Base-by-base conservation (phyloP, 1,140 invertebrate species). In the Saccostrea echinata region DNA sequence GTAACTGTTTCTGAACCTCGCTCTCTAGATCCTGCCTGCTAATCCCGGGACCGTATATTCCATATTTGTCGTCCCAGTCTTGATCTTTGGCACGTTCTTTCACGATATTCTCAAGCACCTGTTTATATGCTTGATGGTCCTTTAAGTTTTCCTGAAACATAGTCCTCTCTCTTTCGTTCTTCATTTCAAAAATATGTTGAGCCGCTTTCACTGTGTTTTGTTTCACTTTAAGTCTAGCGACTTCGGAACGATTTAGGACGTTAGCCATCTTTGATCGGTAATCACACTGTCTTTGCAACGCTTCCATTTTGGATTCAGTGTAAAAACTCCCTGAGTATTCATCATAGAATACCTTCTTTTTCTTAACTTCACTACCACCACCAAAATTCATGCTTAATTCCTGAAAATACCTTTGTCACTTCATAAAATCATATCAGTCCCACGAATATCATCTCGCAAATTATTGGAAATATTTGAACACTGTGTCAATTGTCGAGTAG, bases 331-430 rank as follows among this genome's bases (percentile, higher is more conserved):
- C 61, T 11, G 85, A 86, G 84, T 90, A 88, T 53, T 91, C 90
- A 83, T 91, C 90, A 52, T 89, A 91, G n/a, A 90, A 68, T 30
- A 91, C 90, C 64, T 88, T 90, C 55, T 88, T 52, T n/a, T 86
- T 89, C 33, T 89, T 86, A 53, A 84, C 83, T 18, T 71, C 81
- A 43, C 71, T 61, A 24, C 86, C 85, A 8, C 80, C 82, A 13
- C 81, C 88, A 24, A 84, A 43, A 89, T 68, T 89, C 71, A 86
- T 86, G 21, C 2, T 57, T 4, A 33, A 71, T 71, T 71, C 30
- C 68, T 30, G 30, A 71, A 71, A 71, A 27, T 71, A 71, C 68
- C 68, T 30, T 12, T 30, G 11, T 3, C 27, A 71, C 68, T 71
- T 30, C 30, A 71, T 1, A 13, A 13, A 30, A 27, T 71, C 68